Evolutionary conservation across 2,797 vertebrate species (phyloP), one percentile per base, ranked within the genome.

Genomic region (Astyanax mexicanus): DNA sequence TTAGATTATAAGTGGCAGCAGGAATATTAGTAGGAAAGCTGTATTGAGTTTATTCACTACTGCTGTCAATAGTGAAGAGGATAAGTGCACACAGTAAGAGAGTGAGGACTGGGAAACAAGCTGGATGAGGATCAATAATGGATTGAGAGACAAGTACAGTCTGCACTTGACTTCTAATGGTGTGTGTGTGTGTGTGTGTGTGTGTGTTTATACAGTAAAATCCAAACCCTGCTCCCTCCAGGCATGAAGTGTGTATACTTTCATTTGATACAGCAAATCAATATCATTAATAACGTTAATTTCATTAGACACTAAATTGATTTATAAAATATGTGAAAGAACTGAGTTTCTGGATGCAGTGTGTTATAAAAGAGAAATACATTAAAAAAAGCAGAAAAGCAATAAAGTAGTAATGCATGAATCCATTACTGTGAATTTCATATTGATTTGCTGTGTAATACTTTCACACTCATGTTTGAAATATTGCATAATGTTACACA

Each of bases 11-110:
- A 62, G 40, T 65, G 61, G 13, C 42, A 11, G 62, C 15, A 4
- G 42, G 11, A 13, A 47, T 32, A 42, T 47, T 32, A 11, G 25
- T 44, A 2, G 15, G 42, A 66, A 23, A 1, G 8, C 23, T 32
- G 42, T 29, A 45, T n/a, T 66, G 62, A 27, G 25, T n/a, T 62
- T 62, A 25, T 47, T 45, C 23, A 9, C 32, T 66, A 25, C 83
- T 83, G 78, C 83, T 80, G 65, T 21, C 25, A 12, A 17, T 32
- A 58, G 19, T 25, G 45, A 11, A 67, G 52, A 77, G 67, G 73
- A 40, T 68, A 72, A 8, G 7, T 70, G 37, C 64, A 62, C 62
- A 74, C 27, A 13, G 68, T 42, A 72, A 77, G 64, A 52, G 52
- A 57, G 32, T 64, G 54, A 72, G 70, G 38, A 61, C 37, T 64